A percentile compares a stretch with the other conserved stretches of the same genome.
phyloP scores from a whole-genome alignment of 1,140 invertebrate species.

The Anadara kagoshimensis region DNA sequence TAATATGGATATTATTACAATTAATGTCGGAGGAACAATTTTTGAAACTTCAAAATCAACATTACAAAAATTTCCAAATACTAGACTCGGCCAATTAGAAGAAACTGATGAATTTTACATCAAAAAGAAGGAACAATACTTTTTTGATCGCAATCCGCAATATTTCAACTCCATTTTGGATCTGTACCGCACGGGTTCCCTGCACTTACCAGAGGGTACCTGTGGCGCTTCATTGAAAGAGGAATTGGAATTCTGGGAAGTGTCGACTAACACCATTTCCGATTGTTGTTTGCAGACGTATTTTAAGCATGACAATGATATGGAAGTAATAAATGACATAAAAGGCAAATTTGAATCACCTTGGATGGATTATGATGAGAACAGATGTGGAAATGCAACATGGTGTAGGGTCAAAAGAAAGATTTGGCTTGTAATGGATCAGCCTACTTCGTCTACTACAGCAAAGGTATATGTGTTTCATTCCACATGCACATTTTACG shows the following conservation, averaged over 20 bases:
- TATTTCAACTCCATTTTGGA: slow-evolving; percentile 32
- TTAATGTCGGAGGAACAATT: slow-evolving; percentile 33
- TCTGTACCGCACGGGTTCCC: slow-evolving; percentile 26
- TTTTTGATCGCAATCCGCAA: slow-evolving; percentile 37
- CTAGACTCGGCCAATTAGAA: slow-evolving; percentile 5
- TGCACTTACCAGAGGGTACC: slow-evolving; percentile 16
- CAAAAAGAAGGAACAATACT: slow-evolving; percentile 1
- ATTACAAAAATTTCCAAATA: slow-evolving; percentile 13
- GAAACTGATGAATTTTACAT: slow-evolving; percentile 1
- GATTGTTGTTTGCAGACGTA: slow-evolving; percentile 29
- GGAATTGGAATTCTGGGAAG: slow-evolving; percentile 33
- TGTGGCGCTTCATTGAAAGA: slow-evolving; percentile 26
- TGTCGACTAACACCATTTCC: slow-evolving; percentile 1
- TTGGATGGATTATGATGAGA: too few species aligned
- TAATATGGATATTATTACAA: not conserved
- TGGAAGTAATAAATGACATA: slow-evolving; percentile 13
- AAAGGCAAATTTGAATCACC: not conserved
- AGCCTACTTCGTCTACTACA: too few species aligned
- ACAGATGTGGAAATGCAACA: too few species aligned
- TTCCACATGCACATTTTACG: too few species aligned
- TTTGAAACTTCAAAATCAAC: slow-evolving; percentile 30
- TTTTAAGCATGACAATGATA: slow-evolving; percentile 26
- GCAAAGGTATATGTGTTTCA: too few species aligned
- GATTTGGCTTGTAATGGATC: too few species aligned
- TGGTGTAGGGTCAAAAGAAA: too few species aligned